Evolutionary conservation across 2,113 vertebrate genomes (phyloP), one percentile per base, ranked within the genome.

Genomic region (Nothobranchius kuhntae): DNA sequence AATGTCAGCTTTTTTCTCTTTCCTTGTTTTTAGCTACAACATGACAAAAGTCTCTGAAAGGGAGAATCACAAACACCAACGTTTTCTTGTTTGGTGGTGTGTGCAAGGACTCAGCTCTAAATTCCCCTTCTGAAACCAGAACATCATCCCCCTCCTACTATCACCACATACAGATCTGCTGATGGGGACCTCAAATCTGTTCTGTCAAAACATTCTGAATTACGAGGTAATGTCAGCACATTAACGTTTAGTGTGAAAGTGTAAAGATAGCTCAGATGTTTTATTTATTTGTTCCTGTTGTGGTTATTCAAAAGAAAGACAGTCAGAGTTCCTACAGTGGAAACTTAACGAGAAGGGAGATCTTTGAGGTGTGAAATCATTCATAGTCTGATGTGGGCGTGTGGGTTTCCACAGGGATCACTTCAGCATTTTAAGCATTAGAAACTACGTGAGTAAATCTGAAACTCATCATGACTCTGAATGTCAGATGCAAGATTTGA

Each of bases 281-380:
- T 26, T 10, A 2, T 35, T 26, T 10, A 2, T n/a, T 2, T 26
- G 58, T 72, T 81, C 54, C 58, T 77, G 17, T 65, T 77, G 9
- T 66, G 3, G 4, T 8, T 0, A 9, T 38, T 40, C 38, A 6
- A 36, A 55, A 24, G 68, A 11, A 10, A 24, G n/a, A 67, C 15
- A 53, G 30, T 48, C 1, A 1, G 13, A 13, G 13, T 53, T 5
- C 17, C 36, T 35, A 44, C 55, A 40, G 12, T 68, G 75, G 78
- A 84, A 86, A 80, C 17, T 13, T 13, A 63, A 80, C 2, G 0
- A 63, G 83, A 87, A 87, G 61, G 75, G 81, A 87, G 60, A 85
- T 45, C 38, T 17, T 11, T 61, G 12, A 74, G 15, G 47, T 53
- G 21, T 9, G 7, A 36, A n/a, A 9, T 21, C 17, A 30, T 35